phyloP scores from a whole-genome alignment of 2,113 vertebrate species.

The Pelecanus crispus region DNA sequence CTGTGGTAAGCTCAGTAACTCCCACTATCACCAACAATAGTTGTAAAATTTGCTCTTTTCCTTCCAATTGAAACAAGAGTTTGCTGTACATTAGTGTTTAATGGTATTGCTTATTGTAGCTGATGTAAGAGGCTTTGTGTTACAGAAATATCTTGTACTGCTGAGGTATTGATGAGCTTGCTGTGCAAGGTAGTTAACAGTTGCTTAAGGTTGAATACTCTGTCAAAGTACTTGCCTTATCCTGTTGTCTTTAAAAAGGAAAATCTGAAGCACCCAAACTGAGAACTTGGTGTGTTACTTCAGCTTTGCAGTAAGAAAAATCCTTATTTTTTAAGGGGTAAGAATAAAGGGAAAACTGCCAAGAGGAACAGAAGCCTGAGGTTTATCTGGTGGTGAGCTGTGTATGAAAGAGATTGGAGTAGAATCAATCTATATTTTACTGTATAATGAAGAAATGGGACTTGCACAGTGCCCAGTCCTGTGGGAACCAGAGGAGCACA shows the following conservation, averaged over 20 bases:
- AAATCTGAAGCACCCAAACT: background rate
- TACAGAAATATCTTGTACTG: background rate
- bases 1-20: slow-evolving; percentile 75
- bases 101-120: background rate
- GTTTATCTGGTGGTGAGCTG: background rate
- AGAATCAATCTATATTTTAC: background rate
- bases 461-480: background rate
- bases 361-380: background rate
- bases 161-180: background rate
- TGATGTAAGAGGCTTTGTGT: background rate
- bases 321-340: background rate
- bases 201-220: background rate
- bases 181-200: background rate
- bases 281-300: background rate
- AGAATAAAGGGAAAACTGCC: background rate
- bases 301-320: background rate
- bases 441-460: background rate
- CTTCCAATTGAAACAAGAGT: background rate
- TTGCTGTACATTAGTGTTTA: background rate
- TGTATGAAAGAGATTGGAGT: background rate
- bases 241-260: background rate
- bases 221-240: background rate
- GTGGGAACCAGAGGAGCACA: background rate
- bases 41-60: background rate
- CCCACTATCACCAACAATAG: background rate